These are phyloP conservation scores for Volucella inanis DNA, from an alignment of 2,888 invertebrate genomes.

Conservation along the genomic window DNA sequence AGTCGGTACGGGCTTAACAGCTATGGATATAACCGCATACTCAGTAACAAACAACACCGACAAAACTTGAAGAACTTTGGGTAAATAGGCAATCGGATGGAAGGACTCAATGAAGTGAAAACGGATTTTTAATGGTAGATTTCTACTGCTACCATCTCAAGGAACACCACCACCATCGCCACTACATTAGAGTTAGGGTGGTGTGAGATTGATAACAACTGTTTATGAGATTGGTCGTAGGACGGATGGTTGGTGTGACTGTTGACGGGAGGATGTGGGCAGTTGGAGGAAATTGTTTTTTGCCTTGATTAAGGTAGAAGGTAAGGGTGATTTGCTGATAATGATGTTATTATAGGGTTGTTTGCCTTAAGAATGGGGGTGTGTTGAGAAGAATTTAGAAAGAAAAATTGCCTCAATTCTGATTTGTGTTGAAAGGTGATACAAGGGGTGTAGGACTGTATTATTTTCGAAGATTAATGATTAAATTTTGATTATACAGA, in stretches of 20 bases:
- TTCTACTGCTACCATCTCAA: slow-evolving; percentile 24
- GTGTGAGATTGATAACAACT: slow-evolving; percentile 57
- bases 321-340: slow-evolving; percentile 54
- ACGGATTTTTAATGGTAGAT: slow-evolving; percentile 70
- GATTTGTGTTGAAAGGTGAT: background rate
- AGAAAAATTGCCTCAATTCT: background rate
- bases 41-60: slow-evolving; percentile 44
- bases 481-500: no score
- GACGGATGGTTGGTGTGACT: slow-evolving; percentile 26
- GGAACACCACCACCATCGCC: background rate
- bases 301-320: slow-evolving; percentile 47
- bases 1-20: background rate
- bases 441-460: no score
- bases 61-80: slow-evolving; percentile 56
- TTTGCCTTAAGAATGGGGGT: slow-evolving; percentile 17
- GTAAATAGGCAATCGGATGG: slow-evolving; percentile 64
- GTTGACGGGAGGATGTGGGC: slow-evolving; percentile 38
- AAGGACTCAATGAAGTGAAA: slow-evolving; percentile 72
- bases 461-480: no score
- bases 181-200: background rate
- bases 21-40: no score
- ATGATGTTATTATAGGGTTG: slow-evolving; percentile 57
- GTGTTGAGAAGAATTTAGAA: background rate
- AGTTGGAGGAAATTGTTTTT: slow-evolving; percentile 55
- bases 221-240: slow-evolving; percentile 39